A percentile compares a stretch with the other conserved stretches of the same genome.
These are phyloP conservation scores for Sebastes diaconus DNA, from an alignment of 2,797 vertebrate species.

Conservation along the genomic window DNA sequence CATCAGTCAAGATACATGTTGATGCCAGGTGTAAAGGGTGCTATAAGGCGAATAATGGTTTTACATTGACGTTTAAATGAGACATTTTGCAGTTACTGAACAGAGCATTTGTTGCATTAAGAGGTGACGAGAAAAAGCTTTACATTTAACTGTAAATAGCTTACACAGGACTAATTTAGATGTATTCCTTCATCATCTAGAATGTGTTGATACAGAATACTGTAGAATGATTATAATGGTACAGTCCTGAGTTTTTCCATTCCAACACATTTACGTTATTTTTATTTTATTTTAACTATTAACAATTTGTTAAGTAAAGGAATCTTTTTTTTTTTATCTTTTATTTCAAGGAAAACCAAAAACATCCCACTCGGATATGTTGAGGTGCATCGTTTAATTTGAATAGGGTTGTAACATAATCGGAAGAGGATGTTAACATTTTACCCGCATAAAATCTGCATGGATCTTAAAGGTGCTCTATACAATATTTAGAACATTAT, in stretches of 20 bases:
- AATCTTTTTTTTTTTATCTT: too few relatives aligned
- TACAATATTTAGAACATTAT: too few relatives aligned
- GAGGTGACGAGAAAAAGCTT: background rate
- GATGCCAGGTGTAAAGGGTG: conserved; percentile 35
- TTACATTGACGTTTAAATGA: conserved; percentile 14
- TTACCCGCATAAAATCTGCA: background rate
- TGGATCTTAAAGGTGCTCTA: background rate
- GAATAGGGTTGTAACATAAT: background rate
- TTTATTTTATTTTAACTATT: conserved; percentile 38
- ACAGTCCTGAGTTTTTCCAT: conserved; percentile 18
- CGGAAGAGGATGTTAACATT: background rate
- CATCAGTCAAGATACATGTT: background rate
- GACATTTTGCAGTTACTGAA: conserved; percentile 46
- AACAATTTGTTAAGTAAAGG: conserved; percentile 2
- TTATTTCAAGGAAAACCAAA: background rate
- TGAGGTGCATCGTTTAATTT: background rate
- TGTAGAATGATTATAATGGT: background rate
- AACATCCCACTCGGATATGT: background rate
- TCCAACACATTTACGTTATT: conserved; percentile 39
- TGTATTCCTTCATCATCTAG: background rate
- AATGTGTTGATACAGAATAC: background rate
- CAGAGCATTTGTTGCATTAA: background rate
- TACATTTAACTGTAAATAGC: conserved; percentile 15
- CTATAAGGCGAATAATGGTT: conserved; percentile 8
- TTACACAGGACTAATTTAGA: conserved; percentile 9